These are phyloP conservation scores for Salvelinus alpinus DNA, from an alignment of 2,113 vertebrate genomes.

Conservation along the genomic window DNA sequence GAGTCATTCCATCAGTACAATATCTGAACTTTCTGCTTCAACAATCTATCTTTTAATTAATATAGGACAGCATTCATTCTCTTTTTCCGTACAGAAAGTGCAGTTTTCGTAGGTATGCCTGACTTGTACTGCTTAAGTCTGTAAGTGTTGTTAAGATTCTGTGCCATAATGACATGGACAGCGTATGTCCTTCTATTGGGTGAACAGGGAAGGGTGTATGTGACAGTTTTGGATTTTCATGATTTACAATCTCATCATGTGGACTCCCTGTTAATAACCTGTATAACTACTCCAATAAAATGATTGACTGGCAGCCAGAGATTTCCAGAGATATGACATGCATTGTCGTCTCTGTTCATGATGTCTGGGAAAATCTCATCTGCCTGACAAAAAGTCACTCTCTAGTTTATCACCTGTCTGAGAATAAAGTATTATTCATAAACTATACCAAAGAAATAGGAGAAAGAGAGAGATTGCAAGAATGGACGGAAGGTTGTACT, in stretches of 20 bases:
- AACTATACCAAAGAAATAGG: not conserved
- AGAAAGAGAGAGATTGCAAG: not conserved
- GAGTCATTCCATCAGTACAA: not conserved
- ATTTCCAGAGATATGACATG: not conserved
- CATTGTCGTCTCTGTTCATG: not conserved
- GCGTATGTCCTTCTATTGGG: not conserved
- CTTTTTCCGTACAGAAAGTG: not conserved
- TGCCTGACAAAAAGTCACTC: not conserved
- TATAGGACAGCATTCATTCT: not conserved
- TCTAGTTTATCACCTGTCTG: not conserved
- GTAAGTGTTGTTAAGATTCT: not conserved
- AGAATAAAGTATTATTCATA: not conserved
- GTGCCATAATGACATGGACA: slow-evolving; percentile 1
- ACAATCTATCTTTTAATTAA: not conserved
- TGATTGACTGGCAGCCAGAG: slow-evolving; percentile 1
- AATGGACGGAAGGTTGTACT: not conserved
- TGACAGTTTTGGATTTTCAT: slow-evolving; percentile 8
- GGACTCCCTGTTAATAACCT: slow-evolving; percentile 2
- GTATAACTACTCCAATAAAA: slow-evolving; percentile 10
- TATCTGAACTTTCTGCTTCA: not conserved
- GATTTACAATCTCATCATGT: slow-evolving; percentile 22
- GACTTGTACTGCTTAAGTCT: not conserved
- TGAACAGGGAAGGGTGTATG: not conserved
- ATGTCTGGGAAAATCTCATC: not conserved
- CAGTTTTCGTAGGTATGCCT: not conserved